A percentile compares a stretch with the other conserved stretches of the same genome.
Conservation (phyloP, 1,140 invertebrate genomes). For the Pogonomyrmex californicus region DNA sequence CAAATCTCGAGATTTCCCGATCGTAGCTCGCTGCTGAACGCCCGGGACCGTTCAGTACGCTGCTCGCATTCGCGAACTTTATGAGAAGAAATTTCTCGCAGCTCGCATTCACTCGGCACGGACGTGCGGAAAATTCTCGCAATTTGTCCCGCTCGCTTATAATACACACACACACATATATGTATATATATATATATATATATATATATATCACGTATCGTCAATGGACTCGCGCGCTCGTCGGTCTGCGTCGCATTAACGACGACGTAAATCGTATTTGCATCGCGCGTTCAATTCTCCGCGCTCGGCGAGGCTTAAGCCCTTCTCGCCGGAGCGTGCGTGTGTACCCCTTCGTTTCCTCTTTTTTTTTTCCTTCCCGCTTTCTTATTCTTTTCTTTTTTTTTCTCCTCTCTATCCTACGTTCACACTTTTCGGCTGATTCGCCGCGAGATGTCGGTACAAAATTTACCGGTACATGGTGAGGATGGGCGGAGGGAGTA, state of each 20-base stretch:
- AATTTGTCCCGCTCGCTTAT: constrained; percentile 42
- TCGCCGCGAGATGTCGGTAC: constrained; percentile 44
- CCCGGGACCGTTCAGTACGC: not conserved
- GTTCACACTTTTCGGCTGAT: constrained; percentile 51
- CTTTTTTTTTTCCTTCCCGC: not conserved
- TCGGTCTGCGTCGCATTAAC: constrained; percentile 41
- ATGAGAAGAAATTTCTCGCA: constrained; percentile 46
- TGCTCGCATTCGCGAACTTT: constrained; percentile 32
- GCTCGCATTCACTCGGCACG: constrained; percentile 35
- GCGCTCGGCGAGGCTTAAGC: constrained; percentile 26
- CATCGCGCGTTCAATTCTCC: constrained; percentile 45
- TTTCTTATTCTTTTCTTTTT: constrained; percentile 10
- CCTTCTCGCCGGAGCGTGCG: constrained; percentile 25
- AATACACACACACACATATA: not conserved
- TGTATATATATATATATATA: constrained; percentile 3
- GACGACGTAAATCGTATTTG: constrained; percentile 14
- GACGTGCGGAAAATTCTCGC: constrained; percentile 53
- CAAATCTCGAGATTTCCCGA: not conserved
- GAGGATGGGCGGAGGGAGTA: constrained; percentile 58
- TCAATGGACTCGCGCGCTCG: constrained; percentile 32
- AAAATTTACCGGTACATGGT: constrained; percentile 59
- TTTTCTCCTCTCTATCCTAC: constrained; percentile 34
- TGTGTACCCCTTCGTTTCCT: constrained; percentile 17
- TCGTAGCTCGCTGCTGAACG: constrained; percentile 31
- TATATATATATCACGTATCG: constrained; percentile 13